phyloP scores from a whole-genome alignment of 2,888 invertebrate genomes.

The Diabrotica balteata region DNA sequence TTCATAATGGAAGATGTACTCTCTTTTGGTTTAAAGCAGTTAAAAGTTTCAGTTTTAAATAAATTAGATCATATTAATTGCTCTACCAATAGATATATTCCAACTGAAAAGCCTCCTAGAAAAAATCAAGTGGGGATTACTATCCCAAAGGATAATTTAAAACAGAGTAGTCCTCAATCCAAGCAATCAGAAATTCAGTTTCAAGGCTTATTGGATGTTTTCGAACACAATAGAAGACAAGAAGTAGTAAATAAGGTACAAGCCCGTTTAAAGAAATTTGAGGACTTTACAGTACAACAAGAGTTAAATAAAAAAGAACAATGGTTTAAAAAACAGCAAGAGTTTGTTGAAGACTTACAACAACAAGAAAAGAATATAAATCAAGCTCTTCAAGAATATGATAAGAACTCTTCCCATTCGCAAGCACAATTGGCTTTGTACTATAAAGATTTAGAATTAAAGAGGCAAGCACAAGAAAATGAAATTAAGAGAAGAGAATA shows the following conservation, averaged over 20 bases:
- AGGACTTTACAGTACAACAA: constrained; percentile 52
- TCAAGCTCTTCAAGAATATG: constrained; percentile 63
- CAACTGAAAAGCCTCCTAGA: not conserved
- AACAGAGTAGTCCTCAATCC: constrained; percentile 6
- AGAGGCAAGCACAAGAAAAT: constrained; percentile 62
- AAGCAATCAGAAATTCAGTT: constrained; percentile 33
- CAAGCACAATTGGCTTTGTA: constrained; percentile 64
- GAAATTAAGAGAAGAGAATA: constrained; percentile 62
- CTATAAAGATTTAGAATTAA: constrained; percentile 56
- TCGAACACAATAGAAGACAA: constrained; percentile 48
- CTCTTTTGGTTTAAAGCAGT: constrained; percentile 58
- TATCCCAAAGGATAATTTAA: not conserved
- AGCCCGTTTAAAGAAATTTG: constrained; percentile 54
- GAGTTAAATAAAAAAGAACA: constrained; percentile 44
- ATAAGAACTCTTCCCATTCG: constrained; percentile 63
- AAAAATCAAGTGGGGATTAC: not conserved
- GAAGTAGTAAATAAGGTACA: constrained; percentile 55
- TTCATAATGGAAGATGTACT: constrained; percentile 48
- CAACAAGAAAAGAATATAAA: constrained; percentile 62
- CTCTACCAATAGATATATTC: not conserved
- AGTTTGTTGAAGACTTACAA: constrained; percentile 58
- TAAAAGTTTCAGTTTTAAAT: constrained; percentile 67
- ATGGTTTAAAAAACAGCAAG: constrained; percentile 54
- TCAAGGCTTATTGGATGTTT: constrained; percentile 43
- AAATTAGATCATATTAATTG: constrained; percentile 59